Evolutionary conservation across 2,888 invertebrate species (phyloP).

Genomic region (Lobophora halterata): DNA sequence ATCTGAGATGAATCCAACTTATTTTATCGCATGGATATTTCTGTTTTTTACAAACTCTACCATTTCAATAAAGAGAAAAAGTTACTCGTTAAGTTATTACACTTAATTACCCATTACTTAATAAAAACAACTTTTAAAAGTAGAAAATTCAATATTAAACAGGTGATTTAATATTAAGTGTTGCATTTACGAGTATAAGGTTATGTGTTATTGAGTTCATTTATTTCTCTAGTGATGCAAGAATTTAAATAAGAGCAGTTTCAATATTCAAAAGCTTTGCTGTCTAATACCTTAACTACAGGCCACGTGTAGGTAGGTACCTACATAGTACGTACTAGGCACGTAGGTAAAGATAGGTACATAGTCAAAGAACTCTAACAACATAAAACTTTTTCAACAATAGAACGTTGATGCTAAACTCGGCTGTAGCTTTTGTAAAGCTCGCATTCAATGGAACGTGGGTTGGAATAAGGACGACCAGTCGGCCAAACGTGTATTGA

Average conservation of each 20-base stretch:
- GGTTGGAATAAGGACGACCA: constrained; percentile 57
- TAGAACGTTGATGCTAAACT: constrained; percentile 11
- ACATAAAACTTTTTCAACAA: constrained; percentile 7
- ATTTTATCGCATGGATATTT: neutral
- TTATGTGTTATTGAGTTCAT: constrained; percentile 2
- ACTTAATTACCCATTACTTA: constrained; percentile 8
- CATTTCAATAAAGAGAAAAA: too few relatives aligned
- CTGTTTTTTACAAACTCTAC: too few relatives aligned
- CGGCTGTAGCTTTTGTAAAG: constrained; percentile 1
- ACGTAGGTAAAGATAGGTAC: too few relatives aligned
- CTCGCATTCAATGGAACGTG: constrained; percentile 43
- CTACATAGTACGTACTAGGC: too few relatives aligned
- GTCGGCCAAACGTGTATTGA: constrained; percentile 53
- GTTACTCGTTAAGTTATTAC: neutral
- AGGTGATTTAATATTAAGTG: constrained; percentile 21
- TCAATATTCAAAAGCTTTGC: too few relatives aligned
- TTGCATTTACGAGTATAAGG: constrained; percentile 26
- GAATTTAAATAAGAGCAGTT: too few relatives aligned
- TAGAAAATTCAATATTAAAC: constrained; percentile 13
- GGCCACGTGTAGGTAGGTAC: too few relatives aligned
- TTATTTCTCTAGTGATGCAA: too few relatives aligned
- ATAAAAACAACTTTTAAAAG: constrained; percentile 3
- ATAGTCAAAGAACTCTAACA: too few relatives aligned
- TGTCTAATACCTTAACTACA: too few relatives aligned
- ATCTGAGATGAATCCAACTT: constrained; percentile 42